These are phyloP conservation scores for Drosophila sulfurigaster DNA, from an alignment of 1,140 invertebrate species.

Conservation along the genomic window DNA sequence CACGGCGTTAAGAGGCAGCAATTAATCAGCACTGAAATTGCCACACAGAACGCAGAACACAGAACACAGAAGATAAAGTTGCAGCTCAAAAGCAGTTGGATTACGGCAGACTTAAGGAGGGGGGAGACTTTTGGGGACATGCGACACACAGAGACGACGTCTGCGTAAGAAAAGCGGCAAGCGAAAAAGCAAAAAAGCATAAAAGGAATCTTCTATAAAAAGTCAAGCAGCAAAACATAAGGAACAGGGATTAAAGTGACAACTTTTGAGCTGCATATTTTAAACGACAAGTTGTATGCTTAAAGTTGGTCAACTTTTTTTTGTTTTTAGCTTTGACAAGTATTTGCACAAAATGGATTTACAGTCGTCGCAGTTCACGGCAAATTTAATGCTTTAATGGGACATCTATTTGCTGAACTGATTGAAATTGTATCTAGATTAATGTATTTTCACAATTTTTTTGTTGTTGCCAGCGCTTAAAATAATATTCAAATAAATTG, in stretches of 20 bases:
- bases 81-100: conserved; percentile 36
- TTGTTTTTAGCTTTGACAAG: neutral
- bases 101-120: conserved; percentile 16
- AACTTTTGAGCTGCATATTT: conserved; percentile 16
- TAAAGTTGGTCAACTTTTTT: conserved; percentile 12
- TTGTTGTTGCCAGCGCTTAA: neutral
- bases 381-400: neutral
- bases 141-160: neutral
- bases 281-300: conserved; percentile 18
- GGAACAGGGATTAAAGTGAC: conserved; percentile 28
- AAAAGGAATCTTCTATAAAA: conserved; percentile 3
- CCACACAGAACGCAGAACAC: conserved; percentile 11
- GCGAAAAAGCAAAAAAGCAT: neutral
- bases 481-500: conserved; percentile 3
- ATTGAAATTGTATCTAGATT: neutral
- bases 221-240: conserved; percentile 26
- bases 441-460: neutral
- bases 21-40: conserved; percentile 61
- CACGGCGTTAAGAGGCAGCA: conserved; percentile 56
- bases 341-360: neutral
- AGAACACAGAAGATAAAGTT: conserved; percentile 36
- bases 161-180: neutral
- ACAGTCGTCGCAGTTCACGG: no score
- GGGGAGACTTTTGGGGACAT: neutral
- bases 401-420: no score